Base-by-base conservation (phyloP, 1,140 invertebrate genomes). In the Anadara kagoshimensis region DNA sequence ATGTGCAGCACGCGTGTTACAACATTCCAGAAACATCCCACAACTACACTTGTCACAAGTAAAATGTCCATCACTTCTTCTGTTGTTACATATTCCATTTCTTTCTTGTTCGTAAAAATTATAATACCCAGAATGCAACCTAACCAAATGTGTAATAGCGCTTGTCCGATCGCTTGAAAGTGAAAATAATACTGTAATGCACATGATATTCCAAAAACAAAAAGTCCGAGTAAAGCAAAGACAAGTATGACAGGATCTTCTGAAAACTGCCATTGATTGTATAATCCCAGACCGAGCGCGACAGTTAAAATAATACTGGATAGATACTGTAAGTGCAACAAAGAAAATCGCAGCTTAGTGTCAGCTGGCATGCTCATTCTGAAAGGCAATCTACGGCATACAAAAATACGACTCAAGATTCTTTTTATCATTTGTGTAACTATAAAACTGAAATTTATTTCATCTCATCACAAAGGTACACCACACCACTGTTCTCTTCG, bases 51-150 rank as follows among this genome's bases (percentile, higher is more conserved):
- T 20, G 79, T 81, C 4, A 88, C 43, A 18, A 88, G 78, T 26
- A 87, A 68, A 18, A 80, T 79, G 64, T 87, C 78, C 80, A 85
- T 85, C 0, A 82, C 83, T 68, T 87, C 80, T 36, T 85, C 75
- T 8, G 78, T 54, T 43, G 77, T 79, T 24, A 82, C 73, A 68
- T 80, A 80, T 58, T 84, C 71, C 22, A 80, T 79, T 16, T 78
- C 69, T 26, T 75, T 56, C 4, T 74, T 69, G 57, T 87, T 78
- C 8, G 78, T 73, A 73, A 87, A 88, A 3, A 83, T 78, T 4
- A 88, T 75, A 5, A 88, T 80, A 22, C 87, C 87, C 7, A 87
- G 71, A 20, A 87, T 73, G 63, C 85, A 84, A 18, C 87, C 86
- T 20, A 86, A 67, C 87, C 87, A 88, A 4, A 88, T 70, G 49